Evolutionary conservation across 2,797 vertebrate genomes (phyloP).

Genomic region (Myotis vivesi): DNA sequence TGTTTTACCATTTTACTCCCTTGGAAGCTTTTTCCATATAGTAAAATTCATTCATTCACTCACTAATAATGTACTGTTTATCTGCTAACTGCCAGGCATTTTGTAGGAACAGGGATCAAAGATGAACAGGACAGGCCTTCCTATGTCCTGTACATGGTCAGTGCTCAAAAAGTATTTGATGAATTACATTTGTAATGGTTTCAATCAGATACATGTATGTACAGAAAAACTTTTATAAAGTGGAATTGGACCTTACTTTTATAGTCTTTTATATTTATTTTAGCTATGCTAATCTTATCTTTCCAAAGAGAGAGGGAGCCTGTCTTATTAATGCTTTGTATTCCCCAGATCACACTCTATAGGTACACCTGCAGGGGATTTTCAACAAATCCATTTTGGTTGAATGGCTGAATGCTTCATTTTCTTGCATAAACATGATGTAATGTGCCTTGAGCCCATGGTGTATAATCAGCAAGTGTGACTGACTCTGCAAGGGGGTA

Average conservation of each 20-base stretch:
- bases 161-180: not conserved
- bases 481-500: not conserved
- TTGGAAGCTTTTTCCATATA: not conserved
- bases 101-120: not conserved
- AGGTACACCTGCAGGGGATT: not conserved
- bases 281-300: not conserved
- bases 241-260: constrained; percentile 11
- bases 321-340: not conserved
- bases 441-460: not conserved
- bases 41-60: not conserved
- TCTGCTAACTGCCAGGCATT: not conserved
- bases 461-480: not conserved
- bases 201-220: not conserved
- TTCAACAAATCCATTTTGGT: not conserved
- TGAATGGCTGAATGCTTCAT: not conserved
- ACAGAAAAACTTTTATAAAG: constrained; percentile 19
- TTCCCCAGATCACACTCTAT: not conserved
- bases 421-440: not conserved
- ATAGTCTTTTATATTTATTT: not conserved
- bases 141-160: not conserved
- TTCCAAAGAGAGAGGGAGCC: not conserved
- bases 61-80: not conserved
- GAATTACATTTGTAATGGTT: constrained; percentile 26
- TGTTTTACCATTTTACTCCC: not conserved
- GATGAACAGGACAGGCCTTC: not conserved